Evolutionary conservation across 2,888 invertebrate genomes (phyloP).

Genomic region (Argyresthia goedartella): DNA sequence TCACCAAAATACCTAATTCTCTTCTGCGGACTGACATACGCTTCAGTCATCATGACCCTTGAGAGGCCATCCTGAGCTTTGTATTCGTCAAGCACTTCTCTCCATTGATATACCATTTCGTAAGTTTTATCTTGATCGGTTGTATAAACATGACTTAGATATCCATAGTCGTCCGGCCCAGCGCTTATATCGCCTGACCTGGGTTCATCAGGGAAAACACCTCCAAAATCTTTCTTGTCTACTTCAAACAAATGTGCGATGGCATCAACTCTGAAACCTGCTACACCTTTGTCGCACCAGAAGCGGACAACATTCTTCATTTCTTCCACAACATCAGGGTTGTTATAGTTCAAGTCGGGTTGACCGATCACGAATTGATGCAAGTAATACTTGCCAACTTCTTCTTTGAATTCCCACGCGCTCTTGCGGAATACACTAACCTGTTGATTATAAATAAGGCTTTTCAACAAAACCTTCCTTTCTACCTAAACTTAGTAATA

Average conservation of each 20-base stretch:
- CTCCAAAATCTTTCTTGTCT: constrained; percentile 44
- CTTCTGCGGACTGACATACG: constrained; percentile 71
- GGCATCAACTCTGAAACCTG: constrained; percentile 90
- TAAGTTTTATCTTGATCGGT: constrained; percentile 71
- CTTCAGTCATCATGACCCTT: constrained; percentile 83
- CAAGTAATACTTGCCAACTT: constrained; percentile 78
- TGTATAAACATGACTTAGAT: constrained; percentile 75
- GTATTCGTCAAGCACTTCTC: constrained; percentile 72
- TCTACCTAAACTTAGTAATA: too few relatives aligned
- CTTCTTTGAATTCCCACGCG: constrained; percentile 80
- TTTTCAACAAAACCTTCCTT: too few relatives aligned
- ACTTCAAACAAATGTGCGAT: constrained; percentile 76
- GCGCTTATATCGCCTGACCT: constrained; percentile 34
- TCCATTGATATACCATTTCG: constrained; percentile 76
- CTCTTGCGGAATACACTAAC: constrained; percentile 74
- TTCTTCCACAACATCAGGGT: constrained; percentile 73
- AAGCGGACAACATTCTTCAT: constrained; percentile 78
- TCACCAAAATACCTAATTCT: constrained; percentile 77
- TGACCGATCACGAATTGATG: constrained; percentile 79
- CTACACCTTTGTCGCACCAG: constrained; percentile 88
- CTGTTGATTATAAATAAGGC: constrained; percentile 17
- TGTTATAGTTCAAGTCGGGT: constrained; percentile 82
- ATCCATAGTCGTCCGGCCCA: constrained; percentile 65
- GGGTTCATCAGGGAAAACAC: constrained; percentile 70
- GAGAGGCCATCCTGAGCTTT: constrained; percentile 46